phyloP scores from a whole-genome alignment of 1,140 invertebrate genomes.

The Trialeurodes vaporariorum region DNA sequence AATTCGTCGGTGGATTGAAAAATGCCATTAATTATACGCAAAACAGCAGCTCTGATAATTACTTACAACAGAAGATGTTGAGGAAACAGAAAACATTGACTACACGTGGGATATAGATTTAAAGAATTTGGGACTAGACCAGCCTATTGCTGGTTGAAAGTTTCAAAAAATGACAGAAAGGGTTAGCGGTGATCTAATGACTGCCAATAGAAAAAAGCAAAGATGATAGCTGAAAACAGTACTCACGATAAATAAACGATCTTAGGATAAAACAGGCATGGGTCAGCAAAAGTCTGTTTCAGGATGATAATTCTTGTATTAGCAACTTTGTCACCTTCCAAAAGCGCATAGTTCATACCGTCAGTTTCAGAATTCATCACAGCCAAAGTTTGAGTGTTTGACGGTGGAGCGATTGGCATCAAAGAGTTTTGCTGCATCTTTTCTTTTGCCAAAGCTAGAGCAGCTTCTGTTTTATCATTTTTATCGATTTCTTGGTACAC shows the following conservation, averaged over 20 bases:
- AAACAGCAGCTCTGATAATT: too few species aligned
- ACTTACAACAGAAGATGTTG: too few species aligned
- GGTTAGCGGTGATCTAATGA: too few species aligned
- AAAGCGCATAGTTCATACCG: neutral
- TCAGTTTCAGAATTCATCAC: neutral
- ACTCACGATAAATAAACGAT: neutral
- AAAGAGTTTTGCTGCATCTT: neutral
- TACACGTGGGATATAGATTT: too few species aligned
- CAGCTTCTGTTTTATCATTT: neutral
- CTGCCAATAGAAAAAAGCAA: too few species aligned
- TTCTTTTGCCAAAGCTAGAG: neutral
- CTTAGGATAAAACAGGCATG: neutral
- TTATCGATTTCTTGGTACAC: slow-evolving; percentile 11
- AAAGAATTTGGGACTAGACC: too few species aligned
- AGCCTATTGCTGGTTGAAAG: too few species aligned
- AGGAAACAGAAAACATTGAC: too few species aligned
- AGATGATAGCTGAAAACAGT: too few species aligned
- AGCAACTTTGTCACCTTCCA: neutral
- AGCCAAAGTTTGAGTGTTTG: neutral
- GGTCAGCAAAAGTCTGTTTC: neutral
- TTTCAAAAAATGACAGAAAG: too few species aligned
- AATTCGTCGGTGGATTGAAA: too few species aligned
- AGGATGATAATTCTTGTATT: neutral
- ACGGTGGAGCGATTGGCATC: neutral
- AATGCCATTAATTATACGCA: too few species aligned